Evolutionary conservation across 2,797 vertebrate genomes (phyloP).

Genomic region (Thamnophis elegans): DNA sequence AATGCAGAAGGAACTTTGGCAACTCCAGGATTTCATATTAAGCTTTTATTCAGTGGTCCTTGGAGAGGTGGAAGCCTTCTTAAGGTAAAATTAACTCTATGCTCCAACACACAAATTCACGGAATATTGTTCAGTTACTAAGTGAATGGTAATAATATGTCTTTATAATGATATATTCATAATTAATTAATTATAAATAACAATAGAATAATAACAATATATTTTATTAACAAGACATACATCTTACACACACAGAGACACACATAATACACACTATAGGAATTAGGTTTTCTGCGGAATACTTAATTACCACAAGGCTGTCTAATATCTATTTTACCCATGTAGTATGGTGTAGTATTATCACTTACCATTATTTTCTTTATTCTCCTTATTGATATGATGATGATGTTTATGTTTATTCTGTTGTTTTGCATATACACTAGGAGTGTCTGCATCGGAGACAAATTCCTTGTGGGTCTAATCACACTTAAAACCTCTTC

Average conservation of each 20-base stretch:
- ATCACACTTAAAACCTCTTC: background rate
- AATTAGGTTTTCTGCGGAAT: background rate
- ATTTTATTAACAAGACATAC: background rate
- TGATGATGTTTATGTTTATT: background rate
- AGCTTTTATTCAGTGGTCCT: background rate
- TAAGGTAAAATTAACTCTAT: background rate
- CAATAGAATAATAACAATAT: background rate
- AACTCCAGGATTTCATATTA: background rate
- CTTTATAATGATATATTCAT: background rate
- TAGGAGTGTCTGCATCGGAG: background rate
- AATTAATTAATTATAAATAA: background rate
- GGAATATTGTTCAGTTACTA: background rate
- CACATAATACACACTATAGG: background rate
- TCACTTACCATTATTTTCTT: background rate
- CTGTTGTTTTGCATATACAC: background rate
- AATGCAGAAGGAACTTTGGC: background rate
- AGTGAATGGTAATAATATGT: background rate
- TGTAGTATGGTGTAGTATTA: background rate
- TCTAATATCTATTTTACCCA: background rate
- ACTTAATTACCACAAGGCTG: background rate
- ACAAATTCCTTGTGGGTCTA: background rate
- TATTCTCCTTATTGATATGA: background rate
- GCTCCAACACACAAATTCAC: background rate
- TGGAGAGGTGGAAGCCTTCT: background rate
- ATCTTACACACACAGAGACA: background rate